Base-by-base conservation (phyloP, 2,113 vertebrate species). In the Pitta sordida region DNA sequence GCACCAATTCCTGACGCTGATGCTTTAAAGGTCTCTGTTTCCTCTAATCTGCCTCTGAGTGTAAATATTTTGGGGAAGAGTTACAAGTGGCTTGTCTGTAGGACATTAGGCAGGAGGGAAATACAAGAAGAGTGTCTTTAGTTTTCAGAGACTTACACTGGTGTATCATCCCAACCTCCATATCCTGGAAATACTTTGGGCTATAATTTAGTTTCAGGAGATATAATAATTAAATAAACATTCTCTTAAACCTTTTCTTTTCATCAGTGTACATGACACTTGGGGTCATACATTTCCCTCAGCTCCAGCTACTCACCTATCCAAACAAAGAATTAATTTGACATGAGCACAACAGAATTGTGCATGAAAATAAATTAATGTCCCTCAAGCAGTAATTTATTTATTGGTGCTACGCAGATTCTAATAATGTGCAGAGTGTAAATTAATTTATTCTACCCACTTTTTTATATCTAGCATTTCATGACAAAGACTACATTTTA, bases 281-380 rank as follows among this genome's bases (percentile, higher is more conserved):
- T 78, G 41, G 18, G 30, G 11, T 88, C 83, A 75, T 53, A 36
- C 0, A 3, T 73, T 95, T 94, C 44, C 56, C 55, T 95, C 70
- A 39, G n/a, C 67, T 76, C 30, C 51, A 91, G 56, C 71, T 86
- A 82, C 24, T 91, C 29, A 78, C 68, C 68, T 96, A 41, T 81
- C 77, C 67, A 89, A 88, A 86, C 3, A 5, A 90, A 91, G 78
- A 96, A 93, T 94, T 90, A 91, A 83, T 63, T 34, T 78, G 90
- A 87, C 85, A 60, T 32, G 37, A 89, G 49, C 20, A 71, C 32
- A 89, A 81, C 65, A 78, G 77, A 94, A 80, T 23, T 78, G 16
- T 78, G 79, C 11, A 37, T 67, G 87, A 88, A 94, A 93, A 95
- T 78, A 94, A 95, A 90, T 93, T 85, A 82, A 88, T 63, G n/a